phyloP scores from a whole-genome alignment of 2,888 invertebrate species.

The Pachliopta kotzebuea region DNA sequence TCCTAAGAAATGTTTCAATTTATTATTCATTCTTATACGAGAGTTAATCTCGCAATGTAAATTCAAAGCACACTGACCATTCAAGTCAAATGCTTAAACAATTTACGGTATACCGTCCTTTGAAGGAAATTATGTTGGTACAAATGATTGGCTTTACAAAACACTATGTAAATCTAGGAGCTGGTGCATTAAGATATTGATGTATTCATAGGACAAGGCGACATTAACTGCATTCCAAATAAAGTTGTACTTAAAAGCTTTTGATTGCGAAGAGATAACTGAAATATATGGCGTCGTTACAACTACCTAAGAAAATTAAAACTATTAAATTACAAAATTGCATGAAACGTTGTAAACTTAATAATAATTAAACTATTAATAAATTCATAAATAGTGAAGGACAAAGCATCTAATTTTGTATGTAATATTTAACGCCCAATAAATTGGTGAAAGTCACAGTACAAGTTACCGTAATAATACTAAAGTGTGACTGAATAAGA shows the following conservation, averaged over 20 bases:
- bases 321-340: too few relatives aligned
- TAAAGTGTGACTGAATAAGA: too few relatives aligned
- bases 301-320: too few relatives aligned
- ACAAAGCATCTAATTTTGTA: too few relatives aligned
- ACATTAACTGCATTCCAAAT: constrained; percentile 37
- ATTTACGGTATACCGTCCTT: constrained; percentile 36
- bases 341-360: too few relatives aligned
- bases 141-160: constrained; percentile 37
- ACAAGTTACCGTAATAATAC: too few relatives aligned
- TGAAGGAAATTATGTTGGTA: constrained; percentile 35
- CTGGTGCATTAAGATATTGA: constrained; percentile 42
- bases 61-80: constrained; percentile 36
- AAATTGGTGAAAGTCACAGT: too few relatives aligned
- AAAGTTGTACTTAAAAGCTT: constrained; percentile 15
- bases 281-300: background rate
- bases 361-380: too few relatives aligned
- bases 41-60: constrained; percentile 36
- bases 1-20: constrained; percentile 30
- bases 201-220: constrained; percentile 39
- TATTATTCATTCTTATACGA: constrained; percentile 20
- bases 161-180: constrained; percentile 38
- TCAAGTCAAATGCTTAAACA: constrained; percentile 37
- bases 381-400: too few relatives aligned
- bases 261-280: background rate
- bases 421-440: too few relatives aligned